A percentile compares a stretch with the other conserved stretches of the same genome.
Conservation (phyloP, 2,797 vertebrate species). For the Malacoraja senta region DNA sequence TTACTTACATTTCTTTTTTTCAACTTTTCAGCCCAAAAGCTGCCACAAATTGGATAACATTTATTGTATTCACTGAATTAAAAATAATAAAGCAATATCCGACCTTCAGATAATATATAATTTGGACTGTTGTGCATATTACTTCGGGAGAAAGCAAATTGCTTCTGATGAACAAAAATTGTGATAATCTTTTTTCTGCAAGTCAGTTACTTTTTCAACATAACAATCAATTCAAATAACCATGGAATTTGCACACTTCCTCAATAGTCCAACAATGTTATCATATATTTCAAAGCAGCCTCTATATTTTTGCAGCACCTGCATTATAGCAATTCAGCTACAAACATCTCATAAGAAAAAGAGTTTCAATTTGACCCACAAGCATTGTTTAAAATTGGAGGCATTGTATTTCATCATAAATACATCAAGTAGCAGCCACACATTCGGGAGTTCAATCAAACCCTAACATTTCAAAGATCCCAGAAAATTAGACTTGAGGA, state of each 20-base stretch:
- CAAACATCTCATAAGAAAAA: neutral
- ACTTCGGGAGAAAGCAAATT: constrained; percentile 12
- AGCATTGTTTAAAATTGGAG: neutral
- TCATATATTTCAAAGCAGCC: neutral
- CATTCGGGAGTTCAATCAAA: neutral
- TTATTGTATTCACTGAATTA: neutral
- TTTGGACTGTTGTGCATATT: neutral
- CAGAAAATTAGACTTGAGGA: neutral
- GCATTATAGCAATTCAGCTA: neutral
- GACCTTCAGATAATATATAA: neutral
- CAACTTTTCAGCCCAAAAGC: neutral
- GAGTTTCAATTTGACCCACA: constrained; percentile 4
- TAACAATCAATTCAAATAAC: constrained; percentile 20
- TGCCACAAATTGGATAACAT: neutral
- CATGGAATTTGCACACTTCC: neutral
- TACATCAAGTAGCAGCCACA: neutral
- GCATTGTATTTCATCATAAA: neutral
- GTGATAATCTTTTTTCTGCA: neutral
- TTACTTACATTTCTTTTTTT: neutral
- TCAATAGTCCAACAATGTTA: neutral
- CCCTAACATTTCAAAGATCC: neutral
- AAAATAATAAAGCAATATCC: constrained; percentile 31
- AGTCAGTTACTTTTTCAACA: constrained; percentile 30
- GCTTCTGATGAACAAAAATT: constrained; percentile 22
- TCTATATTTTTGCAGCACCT: neutral